phyloP scores from a whole-genome alignment of 2,888 invertebrate genomes.

The Caenorhabditis plicata region DNA sequence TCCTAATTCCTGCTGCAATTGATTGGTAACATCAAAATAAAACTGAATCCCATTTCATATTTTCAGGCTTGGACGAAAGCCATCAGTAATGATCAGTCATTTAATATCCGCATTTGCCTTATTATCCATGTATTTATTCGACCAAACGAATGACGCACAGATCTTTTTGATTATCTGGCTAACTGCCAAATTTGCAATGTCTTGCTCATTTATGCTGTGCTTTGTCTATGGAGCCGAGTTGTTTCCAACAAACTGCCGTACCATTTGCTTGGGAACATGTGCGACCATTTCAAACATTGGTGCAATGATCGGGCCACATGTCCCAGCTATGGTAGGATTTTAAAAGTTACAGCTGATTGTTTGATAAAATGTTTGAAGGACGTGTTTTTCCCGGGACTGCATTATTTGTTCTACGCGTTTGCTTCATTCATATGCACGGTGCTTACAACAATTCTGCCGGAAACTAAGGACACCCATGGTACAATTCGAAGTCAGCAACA shows the following conservation, averaged over 20 bases:
- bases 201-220: constrained; percentile 53
- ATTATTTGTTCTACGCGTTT: constrained; percentile 26
- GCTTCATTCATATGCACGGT: constrained; percentile 27
- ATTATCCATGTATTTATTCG: constrained; percentile 31
- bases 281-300: constrained; percentile 45
- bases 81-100: constrained; percentile 31
- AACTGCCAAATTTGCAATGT: constrained; percentile 53
- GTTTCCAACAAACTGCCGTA: constrained; percentile 50
- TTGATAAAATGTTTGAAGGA: constrained; percentile 6
- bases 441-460: constrained; percentile 33
- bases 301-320: constrained; percentile 42
- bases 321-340: constrained; percentile 32
- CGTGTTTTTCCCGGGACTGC: constrained; percentile 28
- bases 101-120: constrained; percentile 28
- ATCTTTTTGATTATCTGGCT: constrained; percentile 53
- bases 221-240: constrained; percentile 57
- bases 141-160: constrained; percentile 16
- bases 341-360: background rate
- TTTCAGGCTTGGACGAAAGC: constrained; percentile 37
- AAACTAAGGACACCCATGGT: constrained; percentile 26
- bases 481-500: constrained; percentile 23
- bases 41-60: no score
- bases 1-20: constrained; percentile 45
- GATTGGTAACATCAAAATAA: constrained; percentile 39
- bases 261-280: constrained; percentile 48